phyloP scores from a whole-genome alignment of 2,797 vertebrate genomes.

The Delichon dasypus region DNA sequence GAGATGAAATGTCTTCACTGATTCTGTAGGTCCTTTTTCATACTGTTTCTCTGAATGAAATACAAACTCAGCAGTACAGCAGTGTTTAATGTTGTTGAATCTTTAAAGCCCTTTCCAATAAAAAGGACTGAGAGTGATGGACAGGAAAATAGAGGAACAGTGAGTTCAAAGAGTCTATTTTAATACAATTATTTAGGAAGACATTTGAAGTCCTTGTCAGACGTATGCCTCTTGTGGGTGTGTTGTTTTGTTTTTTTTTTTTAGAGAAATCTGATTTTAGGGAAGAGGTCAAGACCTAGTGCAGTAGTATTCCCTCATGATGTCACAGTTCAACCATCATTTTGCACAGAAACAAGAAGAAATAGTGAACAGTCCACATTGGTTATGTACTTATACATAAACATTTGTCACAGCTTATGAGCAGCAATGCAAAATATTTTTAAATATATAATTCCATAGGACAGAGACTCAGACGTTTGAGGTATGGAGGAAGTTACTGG shows the following conservation, averaged over 20 bases:
- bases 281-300: background rate
- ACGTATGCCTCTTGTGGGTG: background rate
- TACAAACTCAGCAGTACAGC: background rate
- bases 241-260: background rate
- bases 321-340: background rate
- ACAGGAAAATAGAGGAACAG: background rate
- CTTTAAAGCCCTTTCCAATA: background rate
- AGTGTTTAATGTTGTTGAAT: background rate
- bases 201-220: background rate
- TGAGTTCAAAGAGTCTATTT: background rate
- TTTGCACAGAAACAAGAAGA: background rate
- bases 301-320: background rate
- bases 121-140: background rate
- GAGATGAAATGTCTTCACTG: background rate
- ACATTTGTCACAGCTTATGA: background rate
- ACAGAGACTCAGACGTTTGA: background rate
- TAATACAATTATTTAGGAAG: background rate
- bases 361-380: background rate
- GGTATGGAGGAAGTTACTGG: background rate
- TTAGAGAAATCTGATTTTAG: background rate
- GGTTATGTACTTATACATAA: background rate
- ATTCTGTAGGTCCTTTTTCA: background rate
- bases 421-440: background rate
- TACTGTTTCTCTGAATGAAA: background rate
- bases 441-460: background rate